These are phyloP conservation scores for Torymus texanus DNA, from an alignment of 2,888 invertebrate species.

Conservation along the genomic window DNA sequence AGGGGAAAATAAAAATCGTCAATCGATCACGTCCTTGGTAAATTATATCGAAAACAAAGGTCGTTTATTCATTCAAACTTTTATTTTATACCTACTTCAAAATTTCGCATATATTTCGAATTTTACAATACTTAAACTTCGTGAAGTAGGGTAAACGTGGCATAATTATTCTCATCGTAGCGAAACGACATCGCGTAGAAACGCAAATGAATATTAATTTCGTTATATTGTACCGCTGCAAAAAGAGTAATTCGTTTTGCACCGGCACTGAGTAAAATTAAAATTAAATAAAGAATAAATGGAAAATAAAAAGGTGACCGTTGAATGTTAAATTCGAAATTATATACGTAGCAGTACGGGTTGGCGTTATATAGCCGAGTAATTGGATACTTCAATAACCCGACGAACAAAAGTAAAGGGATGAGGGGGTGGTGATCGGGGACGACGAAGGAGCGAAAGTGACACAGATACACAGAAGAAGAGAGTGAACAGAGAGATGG, in stretches of 20 bases:
- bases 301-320: background rate
- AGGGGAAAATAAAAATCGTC: background rate
- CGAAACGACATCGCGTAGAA: no score
- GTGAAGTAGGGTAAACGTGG: no score
- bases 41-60: no score
- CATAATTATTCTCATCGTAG: no score
- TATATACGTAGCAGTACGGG: background rate
- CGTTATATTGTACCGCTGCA: background rate
- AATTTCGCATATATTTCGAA: no score
- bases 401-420: background rate
- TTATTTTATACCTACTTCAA: no score
- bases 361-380: background rate
- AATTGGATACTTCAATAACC: constrained; percentile 33
- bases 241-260: background rate
- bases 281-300: constrained; percentile 20
- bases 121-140: no score
- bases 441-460: constrained; percentile 1
- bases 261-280: constrained; percentile 12
- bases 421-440: background rate
- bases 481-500: constrained; percentile 25
- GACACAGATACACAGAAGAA: constrained; percentile 20
- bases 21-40: no score
- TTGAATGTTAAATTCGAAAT: constrained; percentile 28
- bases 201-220: constrained; percentile 23
- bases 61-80: no score